Conservation (phyloP, 2,888 invertebrate species). For the Tethea ocularis region DNA sequence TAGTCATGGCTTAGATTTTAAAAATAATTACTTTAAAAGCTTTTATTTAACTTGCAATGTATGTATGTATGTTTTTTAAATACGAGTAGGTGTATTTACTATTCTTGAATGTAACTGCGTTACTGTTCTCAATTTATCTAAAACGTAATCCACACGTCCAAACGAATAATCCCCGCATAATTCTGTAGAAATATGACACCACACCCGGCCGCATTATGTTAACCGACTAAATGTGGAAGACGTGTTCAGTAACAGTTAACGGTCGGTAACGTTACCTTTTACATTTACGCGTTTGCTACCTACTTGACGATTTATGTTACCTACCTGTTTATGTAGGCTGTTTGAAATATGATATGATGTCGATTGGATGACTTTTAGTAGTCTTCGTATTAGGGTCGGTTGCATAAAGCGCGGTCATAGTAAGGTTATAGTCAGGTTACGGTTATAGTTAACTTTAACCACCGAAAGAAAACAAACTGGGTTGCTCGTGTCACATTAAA, state of each 20-base stretch:
- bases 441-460: no score
- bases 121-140: conserved; percentile 15
- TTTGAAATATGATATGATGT: not conserved
- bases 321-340: not conserved
- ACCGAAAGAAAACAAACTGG: no score
- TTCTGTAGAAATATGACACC: conserved; percentile 27
- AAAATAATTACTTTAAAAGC: no score
- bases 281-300: not conserved
- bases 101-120: not conserved
- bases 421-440: no score
- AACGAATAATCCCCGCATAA: conserved; percentile 26
- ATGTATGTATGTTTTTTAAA: no score
- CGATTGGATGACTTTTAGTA: no score
- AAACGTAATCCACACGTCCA: conserved; percentile 27
- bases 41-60: no score
- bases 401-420: no score
- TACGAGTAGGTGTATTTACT: not conserved
- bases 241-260: conserved; percentile 12
- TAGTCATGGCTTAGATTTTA: no score
- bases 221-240: conserved; percentile 24
- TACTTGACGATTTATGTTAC: not conserved
- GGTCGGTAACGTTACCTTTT: not conserved
- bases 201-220: conserved; percentile 19
- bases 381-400: no score
- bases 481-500: no score